Evolutionary conservation across 2,888 invertebrate species (phyloP).

Genomic region (Toxonevra muliebris): DNA sequence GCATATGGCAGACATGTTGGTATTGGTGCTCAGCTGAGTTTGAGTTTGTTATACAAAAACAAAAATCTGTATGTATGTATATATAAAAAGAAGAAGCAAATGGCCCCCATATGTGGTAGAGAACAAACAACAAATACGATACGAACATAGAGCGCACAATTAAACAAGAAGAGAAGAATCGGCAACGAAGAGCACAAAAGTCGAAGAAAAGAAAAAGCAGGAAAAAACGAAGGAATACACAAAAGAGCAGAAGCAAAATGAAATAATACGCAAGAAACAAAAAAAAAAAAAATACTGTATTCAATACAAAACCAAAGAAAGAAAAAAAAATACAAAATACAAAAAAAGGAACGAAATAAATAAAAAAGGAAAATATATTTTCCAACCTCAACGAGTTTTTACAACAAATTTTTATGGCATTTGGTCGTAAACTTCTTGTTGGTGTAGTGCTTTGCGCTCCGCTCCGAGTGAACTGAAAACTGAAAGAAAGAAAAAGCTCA

Average conservation of each 20-base stretch:
- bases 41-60: not conserved
- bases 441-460: constrained; percentile 60
- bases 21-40: too few species aligned
- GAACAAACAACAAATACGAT: not conserved
- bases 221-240: constrained; percentile 14
- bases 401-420: constrained; percentile 65
- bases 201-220: constrained; percentile 20
- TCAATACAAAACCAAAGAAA: constrained; percentile 6
- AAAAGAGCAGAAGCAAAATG: constrained; percentile 18
- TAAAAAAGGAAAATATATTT: constrained; percentile 28
- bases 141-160: not conserved
- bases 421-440: constrained; percentile 66
- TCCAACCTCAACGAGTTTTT: constrained; percentile 58
- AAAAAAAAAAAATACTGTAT: constrained; percentile 6
- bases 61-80: not conserved
- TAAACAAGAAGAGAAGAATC: not conserved
- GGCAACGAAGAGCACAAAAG: constrained; percentile 17
- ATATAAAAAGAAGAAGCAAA: not conserved
- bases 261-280: not conserved
- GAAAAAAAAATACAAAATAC: constrained; percentile 21
- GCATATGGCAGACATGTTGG: not conserved
- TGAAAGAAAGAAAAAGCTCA: too few species aligned
- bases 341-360: constrained; percentile 18
- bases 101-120: not conserved
- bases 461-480: constrained; percentile 44